Evolutionary conservation across 2,797 vertebrate genomes (phyloP), one percentile per base, ranked within the genome.

Genomic region (Lutra lutra): DNA sequence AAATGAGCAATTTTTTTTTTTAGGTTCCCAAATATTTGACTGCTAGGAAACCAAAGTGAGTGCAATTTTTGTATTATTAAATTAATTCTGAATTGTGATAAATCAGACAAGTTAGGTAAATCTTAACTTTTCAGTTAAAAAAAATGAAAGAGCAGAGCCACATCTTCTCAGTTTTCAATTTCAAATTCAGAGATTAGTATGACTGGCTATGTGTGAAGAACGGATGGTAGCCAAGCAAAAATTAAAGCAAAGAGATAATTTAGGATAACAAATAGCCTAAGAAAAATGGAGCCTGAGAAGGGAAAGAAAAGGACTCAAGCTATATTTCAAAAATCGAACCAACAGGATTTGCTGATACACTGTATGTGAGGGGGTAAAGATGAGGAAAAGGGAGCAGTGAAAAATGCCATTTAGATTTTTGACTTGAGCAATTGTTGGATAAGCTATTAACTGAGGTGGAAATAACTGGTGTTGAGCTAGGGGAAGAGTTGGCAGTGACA

Each of bases 71-170:
- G 48, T 72, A 51, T 72, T 89, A 80, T 38, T 92, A 38, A 94
- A 64, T 89, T 89, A 91, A 94, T 75, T 94, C 60, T 72, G n/a
- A 86, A 89, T 64, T 79, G 43, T 89, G 46, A 66, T 89, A 84
- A 95, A 48, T 94, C 66, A 95, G 54, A 32, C 58, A 93, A 92
- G 35, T 35, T 48, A 85, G 27, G 32, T 82, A 93, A 95, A 90
- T 89, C 82, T 94, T 48, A 91, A 25, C 64, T 91, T 86, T 75
- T 58, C 64, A 68, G 17, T 43, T 68, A 6, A 66, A 96, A 80
- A 80, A 25, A 83, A 95, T 66, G n/a, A 93, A 93, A 85, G 25
- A 96, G 27, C 25, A 91, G 91, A 83, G 17, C 38, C 48, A 25
- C 21, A 62, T 79, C 54, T 80, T 90, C 70, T 89, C 43, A 77